Evolutionary conservation across 2,888 invertebrate genomes (phyloP), one percentile per base, ranked within the genome.

Genomic region (Argynnis bischoffii): DNA sequence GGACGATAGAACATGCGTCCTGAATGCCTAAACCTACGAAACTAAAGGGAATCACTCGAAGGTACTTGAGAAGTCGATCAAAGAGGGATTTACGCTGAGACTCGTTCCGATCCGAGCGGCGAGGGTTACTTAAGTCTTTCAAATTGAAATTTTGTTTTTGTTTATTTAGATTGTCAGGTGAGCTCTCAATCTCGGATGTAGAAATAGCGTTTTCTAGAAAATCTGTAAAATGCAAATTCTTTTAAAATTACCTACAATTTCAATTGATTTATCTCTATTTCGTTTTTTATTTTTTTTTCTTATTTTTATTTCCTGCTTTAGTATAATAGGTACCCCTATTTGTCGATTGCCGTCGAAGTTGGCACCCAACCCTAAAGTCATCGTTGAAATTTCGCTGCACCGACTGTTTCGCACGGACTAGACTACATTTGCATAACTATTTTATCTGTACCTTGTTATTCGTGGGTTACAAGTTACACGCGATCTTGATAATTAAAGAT

Each of bases 71-170:
- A 81, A 81, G 82, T 89, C 90, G 88, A 89, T 90, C 89, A 88
- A 87, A 89, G 81, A 82, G 81, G 90, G 90, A 90, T 89, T 89
- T 89, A 81, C 79, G 77, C 76, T 75, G 81, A 81, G 81, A 81
- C 81, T 82, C 80, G 79, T 78, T 76, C 76, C 70, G 75, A 71
- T 69, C 74, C 74, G 73, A 72, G 73, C 71, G 71, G 73, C 72
- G 76, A 76, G 77, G 77, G 79, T 81, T 80, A 81, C 80, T 79
- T 82, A 81, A 79, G 78, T 77, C 77, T 76, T 77, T 74, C 77
- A 84, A 88, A 89, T 88, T 88, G 88, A 88, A 89, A 89, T 84
- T 87, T 83, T 83, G 84, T 85, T 86, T 87, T 87, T 87, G 85
- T 88, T 87, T 87, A 84, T 82, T 81, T 79, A 81, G 79, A 82